A percentile compares a stretch with the other conserved stretches of the same genome.
Evolutionary conservation across 2,797 vertebrate genomes (phyloP).

Genomic region (Pteropus rufus): DNA sequence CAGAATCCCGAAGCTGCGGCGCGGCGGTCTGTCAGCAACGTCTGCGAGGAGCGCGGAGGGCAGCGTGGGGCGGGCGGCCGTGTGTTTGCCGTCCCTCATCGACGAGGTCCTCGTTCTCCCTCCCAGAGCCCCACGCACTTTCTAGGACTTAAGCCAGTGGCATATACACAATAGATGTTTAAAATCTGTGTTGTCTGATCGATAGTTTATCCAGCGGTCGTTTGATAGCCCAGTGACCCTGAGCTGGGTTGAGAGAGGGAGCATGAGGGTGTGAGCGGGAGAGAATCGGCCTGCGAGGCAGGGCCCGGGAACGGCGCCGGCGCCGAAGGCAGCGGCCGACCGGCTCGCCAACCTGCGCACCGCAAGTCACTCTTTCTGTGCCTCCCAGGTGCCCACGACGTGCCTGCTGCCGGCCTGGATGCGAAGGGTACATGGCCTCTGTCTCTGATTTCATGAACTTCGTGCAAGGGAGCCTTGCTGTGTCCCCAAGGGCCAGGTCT

Average conservation of each 20-base stretch:
- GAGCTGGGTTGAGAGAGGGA: neutral
- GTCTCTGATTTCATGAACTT: neutral
- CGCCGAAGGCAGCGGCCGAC: neutral
- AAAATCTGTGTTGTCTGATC: neutral
- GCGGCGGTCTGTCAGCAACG: neutral
- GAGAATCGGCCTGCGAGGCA: neutral
- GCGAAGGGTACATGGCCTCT: neutral
- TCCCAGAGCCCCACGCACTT: neutral
- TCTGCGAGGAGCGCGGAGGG: neutral
- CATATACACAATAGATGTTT: neutral
- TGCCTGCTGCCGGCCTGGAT: neutral
- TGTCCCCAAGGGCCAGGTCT: neutral
- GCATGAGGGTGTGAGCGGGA: neutral
- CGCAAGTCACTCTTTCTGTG: neutral
- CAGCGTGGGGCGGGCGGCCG: rapidly evolving
- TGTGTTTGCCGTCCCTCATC: neutral
- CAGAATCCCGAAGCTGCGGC: neutral
- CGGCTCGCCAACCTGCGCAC: neutral
- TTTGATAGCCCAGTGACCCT: neutral
- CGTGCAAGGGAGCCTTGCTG: neutral
- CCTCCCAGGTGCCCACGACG: rapidly evolving
- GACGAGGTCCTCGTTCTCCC: neutral
- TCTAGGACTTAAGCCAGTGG: neutral
- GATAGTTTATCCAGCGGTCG: neutral
- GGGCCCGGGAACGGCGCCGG: neutral